Evolutionary conservation across 2,888 invertebrate genomes (phyloP).

Genomic region (Quadroppia sp.): DNA sequence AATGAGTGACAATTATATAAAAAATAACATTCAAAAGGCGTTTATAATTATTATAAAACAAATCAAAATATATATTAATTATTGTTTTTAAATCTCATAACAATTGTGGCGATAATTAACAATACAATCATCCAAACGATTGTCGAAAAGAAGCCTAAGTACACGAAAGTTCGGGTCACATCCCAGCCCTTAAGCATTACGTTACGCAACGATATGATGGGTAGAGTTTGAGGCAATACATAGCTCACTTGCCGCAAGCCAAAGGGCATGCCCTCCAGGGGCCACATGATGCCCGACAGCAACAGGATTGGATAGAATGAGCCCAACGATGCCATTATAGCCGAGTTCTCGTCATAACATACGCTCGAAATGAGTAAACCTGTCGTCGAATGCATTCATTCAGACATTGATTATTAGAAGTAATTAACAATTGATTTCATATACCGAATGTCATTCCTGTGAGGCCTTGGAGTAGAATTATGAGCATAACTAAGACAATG

Average conservation of each 20-base stretch:
- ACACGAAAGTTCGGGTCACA: neutral
- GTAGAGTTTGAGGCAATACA: constrained; percentile 71
- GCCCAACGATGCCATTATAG: constrained; percentile 64
- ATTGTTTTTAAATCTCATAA: neutral
- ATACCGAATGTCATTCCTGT: constrained; percentile 92
- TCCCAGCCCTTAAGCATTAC: constrained; percentile 21
- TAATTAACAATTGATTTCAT: neutral
- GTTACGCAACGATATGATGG: constrained; percentile 55
- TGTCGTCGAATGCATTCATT: constrained; percentile 48
- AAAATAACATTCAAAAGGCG: too few relatives aligned
- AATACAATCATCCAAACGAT: neutral
- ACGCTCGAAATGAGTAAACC: constrained; percentile 46
- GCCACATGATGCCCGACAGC: constrained; percentile 81
- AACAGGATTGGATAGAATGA: constrained; percentile 90
- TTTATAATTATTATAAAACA: too few relatives aligned
- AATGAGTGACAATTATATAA: too few relatives aligned
- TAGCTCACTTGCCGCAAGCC: constrained; percentile 68
- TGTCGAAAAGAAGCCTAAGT: neutral
- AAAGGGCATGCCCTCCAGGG: constrained; percentile 88
- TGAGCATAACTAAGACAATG: constrained; percentile 71
- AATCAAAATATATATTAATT: too few relatives aligned
- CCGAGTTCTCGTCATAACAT: constrained; percentile 45
- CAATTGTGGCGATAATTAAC: neutral
- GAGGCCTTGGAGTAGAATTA: constrained; percentile 82
- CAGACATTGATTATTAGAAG: neutral